A percentile compares a stretch with the other conserved stretches of the same genome.
These are phyloP conservation scores for Gallinago paraguaiae DNA, from an alignment of 2,113 vertebrate species.

Conservation along the genomic window DNA sequence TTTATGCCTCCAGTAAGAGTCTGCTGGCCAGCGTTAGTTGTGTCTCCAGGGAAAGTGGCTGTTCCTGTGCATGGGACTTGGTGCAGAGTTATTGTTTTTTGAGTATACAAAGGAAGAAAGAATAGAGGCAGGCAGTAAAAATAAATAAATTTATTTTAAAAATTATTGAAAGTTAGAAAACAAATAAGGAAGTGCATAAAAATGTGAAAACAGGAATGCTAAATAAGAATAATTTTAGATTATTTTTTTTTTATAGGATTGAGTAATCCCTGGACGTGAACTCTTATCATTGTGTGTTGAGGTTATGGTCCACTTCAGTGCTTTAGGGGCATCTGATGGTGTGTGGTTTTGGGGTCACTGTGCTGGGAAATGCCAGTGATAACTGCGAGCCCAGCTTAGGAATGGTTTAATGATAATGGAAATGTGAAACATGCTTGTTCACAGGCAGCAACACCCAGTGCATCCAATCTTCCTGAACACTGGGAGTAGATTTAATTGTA, in stretches of 20 bases:
- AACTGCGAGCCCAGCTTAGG: not conserved
- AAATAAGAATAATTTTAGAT: not conserved
- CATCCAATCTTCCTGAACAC: not conserved
- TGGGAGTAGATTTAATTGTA: not conserved
- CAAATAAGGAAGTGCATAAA: not conserved
- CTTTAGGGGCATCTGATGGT: not conserved
- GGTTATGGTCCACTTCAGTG: not conserved
- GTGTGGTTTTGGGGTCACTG: not conserved
- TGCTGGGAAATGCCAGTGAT: not conserved
- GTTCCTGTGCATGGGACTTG: not conserved
- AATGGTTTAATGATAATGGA: not conserved
- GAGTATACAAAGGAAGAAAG: not conserved
- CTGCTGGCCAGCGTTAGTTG: not conserved
- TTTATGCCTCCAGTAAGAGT: not conserved
- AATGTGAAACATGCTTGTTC: not conserved
- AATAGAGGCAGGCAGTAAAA: not conserved
- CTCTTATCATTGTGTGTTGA: not conserved
- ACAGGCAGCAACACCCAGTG: fast-evolving
- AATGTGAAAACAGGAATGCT: not conserved
- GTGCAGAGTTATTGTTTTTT: not conserved
- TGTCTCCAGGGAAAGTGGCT: not conserved
- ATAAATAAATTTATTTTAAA: not conserved
- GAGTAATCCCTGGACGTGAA: not conserved
- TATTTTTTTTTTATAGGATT: not conserved
- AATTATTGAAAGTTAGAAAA: not conserved